phyloP scores from a whole-genome alignment of 2,888 invertebrate species.

The Nesidiocoris tenuis region DNA sequence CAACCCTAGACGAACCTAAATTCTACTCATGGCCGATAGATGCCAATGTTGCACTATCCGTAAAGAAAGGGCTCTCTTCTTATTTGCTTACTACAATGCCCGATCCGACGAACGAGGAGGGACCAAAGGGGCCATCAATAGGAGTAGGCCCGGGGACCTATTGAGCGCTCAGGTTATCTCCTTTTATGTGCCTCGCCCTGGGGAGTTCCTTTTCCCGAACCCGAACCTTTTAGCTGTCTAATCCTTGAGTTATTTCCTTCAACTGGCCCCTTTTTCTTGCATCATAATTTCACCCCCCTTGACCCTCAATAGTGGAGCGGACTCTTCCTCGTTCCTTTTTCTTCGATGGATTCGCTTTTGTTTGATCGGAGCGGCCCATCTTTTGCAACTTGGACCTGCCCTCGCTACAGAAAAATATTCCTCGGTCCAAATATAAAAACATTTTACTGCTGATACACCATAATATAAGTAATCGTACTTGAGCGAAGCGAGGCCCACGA shows the following conservation, averaged over 20 bases:
- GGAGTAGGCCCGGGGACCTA: conserved; percentile 3
- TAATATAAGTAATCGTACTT: no score
- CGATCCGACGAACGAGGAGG: neutral
- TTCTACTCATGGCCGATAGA: neutral
- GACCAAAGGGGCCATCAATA: conserved; percentile 2
- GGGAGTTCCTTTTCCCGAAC: conserved; percentile 10
- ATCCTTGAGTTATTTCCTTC: conserved; percentile 37
- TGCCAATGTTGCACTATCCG: conserved; percentile 9
- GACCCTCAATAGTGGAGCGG: neutral
- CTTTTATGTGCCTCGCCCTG: conserved; percentile 4
- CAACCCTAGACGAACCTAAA: conserved; percentile 4
- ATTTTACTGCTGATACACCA: no score
- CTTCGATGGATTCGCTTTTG: neutral
- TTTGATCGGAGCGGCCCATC: neutral
- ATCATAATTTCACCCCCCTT: conserved; percentile 19
- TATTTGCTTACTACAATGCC: conserved; percentile 27
- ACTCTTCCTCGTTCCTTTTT: conserved; percentile 20
- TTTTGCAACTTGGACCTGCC: neutral
- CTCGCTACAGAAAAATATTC: neutral
- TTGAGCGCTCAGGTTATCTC: conserved; percentile 30
- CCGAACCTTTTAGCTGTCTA: conserved; percentile 35
- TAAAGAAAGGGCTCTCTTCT: conserved; percentile 11
- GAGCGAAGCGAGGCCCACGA: no score
- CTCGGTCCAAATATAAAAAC: no score
- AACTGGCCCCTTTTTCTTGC: conserved; percentile 26